phyloP scores from a whole-genome alignment of 1,140 invertebrate species.

The Luehdorfia chinensis region DNA sequence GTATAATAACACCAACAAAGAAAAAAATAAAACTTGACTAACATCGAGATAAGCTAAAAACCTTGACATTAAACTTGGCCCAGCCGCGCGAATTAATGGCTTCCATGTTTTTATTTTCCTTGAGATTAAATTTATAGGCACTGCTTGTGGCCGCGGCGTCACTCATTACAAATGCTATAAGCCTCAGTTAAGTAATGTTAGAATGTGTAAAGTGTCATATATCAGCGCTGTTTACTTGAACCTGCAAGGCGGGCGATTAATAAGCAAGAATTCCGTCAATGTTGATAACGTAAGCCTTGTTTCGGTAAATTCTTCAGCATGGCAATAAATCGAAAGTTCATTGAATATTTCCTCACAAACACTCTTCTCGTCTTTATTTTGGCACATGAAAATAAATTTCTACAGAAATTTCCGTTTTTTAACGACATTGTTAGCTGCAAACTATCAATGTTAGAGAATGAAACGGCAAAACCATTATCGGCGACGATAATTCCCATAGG shows the following conservation, averaged over 20 bases:
- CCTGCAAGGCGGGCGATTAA: slow-evolving; percentile 46
- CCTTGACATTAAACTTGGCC: slow-evolving; percentile 77
- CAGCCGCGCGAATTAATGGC: slow-evolving; percentile 74
- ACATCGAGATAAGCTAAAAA: slow-evolving; percentile 73
- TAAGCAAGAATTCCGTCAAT: slow-evolving; percentile 48
- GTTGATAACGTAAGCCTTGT: slow-evolving; percentile 43
- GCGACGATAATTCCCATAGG: slow-evolving; percentile 36
- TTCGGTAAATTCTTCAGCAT: slow-evolving; percentile 21
- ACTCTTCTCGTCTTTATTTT: too few species aligned
- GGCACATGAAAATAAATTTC: slow-evolving; percentile 8
- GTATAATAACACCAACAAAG: slow-evolving; percentile 58
- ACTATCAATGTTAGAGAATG: slow-evolving; percentile 7
- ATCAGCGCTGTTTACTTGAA: slow-evolving; percentile 64
- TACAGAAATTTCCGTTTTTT: slow-evolving; percentile 6
- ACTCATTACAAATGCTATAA: slow-evolving; percentile 69
- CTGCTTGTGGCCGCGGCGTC: slow-evolving; percentile 55
- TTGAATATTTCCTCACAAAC: slow-evolving; percentile 5
- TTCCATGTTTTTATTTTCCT: slow-evolving; percentile 77
- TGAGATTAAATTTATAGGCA: slow-evolving; percentile 76
- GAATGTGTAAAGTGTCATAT: slow-evolving; percentile 71
- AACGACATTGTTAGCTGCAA: slow-evolving; percentile 11
- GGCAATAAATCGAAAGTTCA: slow-evolving; percentile 16
- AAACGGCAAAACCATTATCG: slow-evolving; percentile 23
- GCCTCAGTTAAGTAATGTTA: slow-evolving; percentile 63
- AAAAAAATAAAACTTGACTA: slow-evolving; percentile 71